Evolutionary conservation across 1,140 invertebrate species (phyloP).

Genomic region (Drosophila melanogaster): DNA sequence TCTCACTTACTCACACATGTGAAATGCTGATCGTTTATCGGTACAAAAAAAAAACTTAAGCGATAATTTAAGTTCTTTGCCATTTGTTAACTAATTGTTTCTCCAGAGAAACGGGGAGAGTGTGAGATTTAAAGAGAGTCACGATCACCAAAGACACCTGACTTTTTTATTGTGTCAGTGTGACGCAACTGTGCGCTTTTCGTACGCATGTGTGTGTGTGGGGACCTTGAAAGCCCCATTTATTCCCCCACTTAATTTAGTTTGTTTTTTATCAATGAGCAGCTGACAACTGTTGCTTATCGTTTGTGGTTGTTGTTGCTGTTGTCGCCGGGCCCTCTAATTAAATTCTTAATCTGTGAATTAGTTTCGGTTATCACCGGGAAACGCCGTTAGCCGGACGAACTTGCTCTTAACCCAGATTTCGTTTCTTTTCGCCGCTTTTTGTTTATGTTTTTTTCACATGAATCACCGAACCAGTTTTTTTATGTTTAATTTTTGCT

Average conservation of each 20-base stretch:
- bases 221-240: slow-evolving; percentile 61
- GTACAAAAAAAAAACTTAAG: not conserved
- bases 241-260: slow-evolving; percentile 25
- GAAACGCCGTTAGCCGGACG: slow-evolving; percentile 31
- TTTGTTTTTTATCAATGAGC: slow-evolving; percentile 62
- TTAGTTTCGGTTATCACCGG: slow-evolving; percentile 62
- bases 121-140: slow-evolving; percentile 15
- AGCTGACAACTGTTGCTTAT: slow-evolving; percentile 59
- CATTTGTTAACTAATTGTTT: not conserved
- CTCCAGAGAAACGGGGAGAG: not conserved
- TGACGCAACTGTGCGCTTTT: slow-evolving; percentile 51
- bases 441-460: slow-evolving; percentile 30
- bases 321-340: slow-evolving; percentile 61
- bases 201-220: slow-evolving; percentile 9
- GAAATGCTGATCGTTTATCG: slow-evolving; percentile 18
- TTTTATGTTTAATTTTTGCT: slow-evolving; percentile 26
- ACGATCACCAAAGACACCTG: slow-evolving; percentile 60
- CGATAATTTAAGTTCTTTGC: slow-evolving; percentile 12
- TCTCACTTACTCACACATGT: slow-evolving; percentile 2
- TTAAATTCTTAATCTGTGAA: slow-evolving; percentile 69
- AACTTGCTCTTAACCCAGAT: slow-evolving; percentile 18
- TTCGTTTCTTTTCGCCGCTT: slow-evolving; percentile 14
- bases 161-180: slow-evolving; percentile 46
- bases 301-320: slow-evolving; percentile 12
- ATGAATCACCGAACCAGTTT: slow-evolving; percentile 39